These are phyloP conservation scores for Simalia tracyae DNA, from an alignment of 2,797 vertebrate species.

Conservation along the genomic window DNA sequence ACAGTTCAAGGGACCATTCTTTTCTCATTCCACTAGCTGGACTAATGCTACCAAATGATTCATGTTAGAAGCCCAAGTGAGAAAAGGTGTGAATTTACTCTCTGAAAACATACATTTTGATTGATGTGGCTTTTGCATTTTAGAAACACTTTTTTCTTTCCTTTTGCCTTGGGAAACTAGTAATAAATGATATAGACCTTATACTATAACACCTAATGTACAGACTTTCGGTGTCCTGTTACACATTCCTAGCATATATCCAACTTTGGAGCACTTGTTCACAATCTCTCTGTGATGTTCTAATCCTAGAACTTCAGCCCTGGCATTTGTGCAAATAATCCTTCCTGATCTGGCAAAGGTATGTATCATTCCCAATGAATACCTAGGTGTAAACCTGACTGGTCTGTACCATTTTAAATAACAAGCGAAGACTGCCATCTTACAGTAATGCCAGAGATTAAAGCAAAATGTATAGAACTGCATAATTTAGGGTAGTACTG, in stretches of 20 bases:
- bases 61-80: constrained; percentile 39
- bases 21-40: constrained; percentile 17
- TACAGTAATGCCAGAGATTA: neutral
- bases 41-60: constrained; percentile 32
- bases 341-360: neutral
- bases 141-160: neutral
- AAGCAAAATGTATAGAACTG: neutral
- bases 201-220: neutral
- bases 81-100: constrained; percentile 40
- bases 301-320: neutral
- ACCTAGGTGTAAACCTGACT: neutral
- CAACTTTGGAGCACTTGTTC: neutral
- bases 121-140: neutral
- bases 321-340: neutral
- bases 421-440: neutral
- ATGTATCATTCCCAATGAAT: neutral
- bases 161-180: constrained; percentile 5
- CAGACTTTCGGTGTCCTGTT: neutral
- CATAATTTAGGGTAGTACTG: neutral
- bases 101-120: neutral
- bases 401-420: neutral
- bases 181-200: neutral
- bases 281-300: neutral
- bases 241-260: neutral
- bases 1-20: neutral